A percentile compares a stretch with the other conserved stretches of the same genome.
These are phyloP conservation scores for Poeciliopsis occidentalis DNA, from an alignment of 2,113 vertebrate species.

Conservation along the genomic window DNA sequence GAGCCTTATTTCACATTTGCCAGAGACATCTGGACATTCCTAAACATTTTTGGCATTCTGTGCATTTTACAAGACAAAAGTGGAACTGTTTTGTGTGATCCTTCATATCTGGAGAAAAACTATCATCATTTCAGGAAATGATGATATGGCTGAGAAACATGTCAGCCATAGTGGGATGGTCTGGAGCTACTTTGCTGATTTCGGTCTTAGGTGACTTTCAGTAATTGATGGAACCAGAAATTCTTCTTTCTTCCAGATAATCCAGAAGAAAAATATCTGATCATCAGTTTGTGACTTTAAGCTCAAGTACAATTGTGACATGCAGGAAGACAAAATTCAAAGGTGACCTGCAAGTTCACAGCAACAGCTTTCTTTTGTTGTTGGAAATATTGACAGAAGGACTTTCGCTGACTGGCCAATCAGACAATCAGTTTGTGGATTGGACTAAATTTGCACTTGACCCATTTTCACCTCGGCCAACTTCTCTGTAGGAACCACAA, in stretches of 20 bases:
- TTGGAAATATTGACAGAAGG: slow-evolving; percentile 34
- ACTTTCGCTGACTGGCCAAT: slow-evolving; percentile 16
- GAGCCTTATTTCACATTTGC: too few relatives aligned
- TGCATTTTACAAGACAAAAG: too few relatives aligned
- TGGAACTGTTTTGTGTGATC: too few relatives aligned
- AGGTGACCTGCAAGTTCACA: background rate
- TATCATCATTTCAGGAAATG: too few relatives aligned
- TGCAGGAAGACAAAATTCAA: background rate
- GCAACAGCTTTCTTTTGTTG: slow-evolving; percentile 39
- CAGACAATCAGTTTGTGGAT: slow-evolving; percentile 25
- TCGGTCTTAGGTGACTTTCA: background rate
- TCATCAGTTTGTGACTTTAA: background rate
- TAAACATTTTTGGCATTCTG: too few relatives aligned
- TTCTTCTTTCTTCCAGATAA: background rate
- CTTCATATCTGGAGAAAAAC: too few relatives aligned
- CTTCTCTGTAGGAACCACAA: slow-evolving; percentile 43
- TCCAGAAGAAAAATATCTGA: background rate
- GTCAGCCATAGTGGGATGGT: too few relatives aligned
- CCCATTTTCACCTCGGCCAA: slow-evolving; percentile 45
- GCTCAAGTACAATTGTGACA: background rate
- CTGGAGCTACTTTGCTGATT: too few relatives aligned
- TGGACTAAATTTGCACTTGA: slow-evolving; percentile 44
- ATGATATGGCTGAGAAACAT: too few relatives aligned
- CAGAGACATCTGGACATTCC: too few relatives aligned
- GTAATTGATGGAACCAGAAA: background rate